Base-by-base conservation (phyloP, 92 coral and sea anemone species). In the Heteractis magnifica region DNA sequence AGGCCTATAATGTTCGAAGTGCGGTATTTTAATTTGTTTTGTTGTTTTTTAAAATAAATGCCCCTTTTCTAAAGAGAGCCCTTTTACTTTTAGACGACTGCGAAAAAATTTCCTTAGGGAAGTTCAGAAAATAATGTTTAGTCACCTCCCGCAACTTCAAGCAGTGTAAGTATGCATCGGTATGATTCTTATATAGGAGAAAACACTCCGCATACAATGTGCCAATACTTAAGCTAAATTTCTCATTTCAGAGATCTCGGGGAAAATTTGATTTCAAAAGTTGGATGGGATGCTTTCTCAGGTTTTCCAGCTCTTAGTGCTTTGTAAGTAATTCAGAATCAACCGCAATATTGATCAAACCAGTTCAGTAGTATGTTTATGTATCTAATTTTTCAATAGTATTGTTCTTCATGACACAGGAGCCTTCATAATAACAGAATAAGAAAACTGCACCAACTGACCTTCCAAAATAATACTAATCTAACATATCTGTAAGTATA, bases 381-480 rank as follows among this genome's bases (percentile, higher is more conserved):
- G 60, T 34, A 34, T 34, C 44, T 34, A 34, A 2, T 2, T 41
- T 5, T 16, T 13, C 44, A 34, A 72, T 7, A 72, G 14, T 72
- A 12, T 26, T 34, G 49, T 34, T 6, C 34, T 2, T 34, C 3
- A 62, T 84, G 8, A 34, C 78, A 1, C 12, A 87, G 90, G 87
- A 87, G 90, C 77, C 77, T 87, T 49, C 79, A 86, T 52, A 82
- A 83, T 49, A 87, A 87, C 83, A 49, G 49, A 48, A 53, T 87
- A 48, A 77, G 51, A 34, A 56, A 12, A 1, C 79, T 87, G 70
- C 74, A 82, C 10, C 52, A 10, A 26, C 78, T 75, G 8, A 60
- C 79, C 19, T 87, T 87, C 71, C 75, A 87, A 12, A 82, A 87
- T 26, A 87, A 52, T 78, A 82, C 76, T 26, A 82, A 82, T n/a